These are phyloP conservation scores for Poecilobothrus nobilitatus DNA, from an alignment of 2,888 invertebrate genomes.

Conservation along the genomic window DNA sequence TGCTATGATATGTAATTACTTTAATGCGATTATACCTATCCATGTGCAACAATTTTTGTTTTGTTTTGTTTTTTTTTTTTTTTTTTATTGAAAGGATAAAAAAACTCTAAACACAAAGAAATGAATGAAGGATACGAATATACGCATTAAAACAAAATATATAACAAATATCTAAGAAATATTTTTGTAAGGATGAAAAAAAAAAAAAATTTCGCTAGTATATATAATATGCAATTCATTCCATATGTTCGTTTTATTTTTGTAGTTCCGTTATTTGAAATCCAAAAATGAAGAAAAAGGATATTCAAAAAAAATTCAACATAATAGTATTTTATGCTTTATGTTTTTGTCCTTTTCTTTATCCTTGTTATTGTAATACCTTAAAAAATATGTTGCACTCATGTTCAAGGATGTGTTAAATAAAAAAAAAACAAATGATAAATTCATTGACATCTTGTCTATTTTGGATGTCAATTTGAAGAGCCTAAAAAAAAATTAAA, in stretches of 20 bases:
- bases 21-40: constrained; percentile 6
- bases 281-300: not conserved
- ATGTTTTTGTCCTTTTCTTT: not conserved
- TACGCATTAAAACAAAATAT: no score
- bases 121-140: no score
- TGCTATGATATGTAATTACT: not conserved
- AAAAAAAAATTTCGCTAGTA: not conserved
- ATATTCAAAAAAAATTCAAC: not conserved
- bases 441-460: constrained; percentile 10
- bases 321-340: not conserved
- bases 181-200: not conserved
- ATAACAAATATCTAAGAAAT: no score
- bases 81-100: no score
- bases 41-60: not conserved
- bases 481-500: no score
- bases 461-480: not conserved
- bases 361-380: not conserved
- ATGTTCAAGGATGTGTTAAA: constrained; percentile 1
- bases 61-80: not conserved
- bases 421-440: not conserved
- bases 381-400: not conserved
- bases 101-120: no score
- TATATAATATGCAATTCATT: not conserved
- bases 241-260: not conserved
- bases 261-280: not conserved